Percentiles rank a stretch among this genome's conserved stretches.
Evolutionary conservation across 2,797 vertebrate genomes (phyloP).

Genomic region (Pangasius macronema): DNA sequence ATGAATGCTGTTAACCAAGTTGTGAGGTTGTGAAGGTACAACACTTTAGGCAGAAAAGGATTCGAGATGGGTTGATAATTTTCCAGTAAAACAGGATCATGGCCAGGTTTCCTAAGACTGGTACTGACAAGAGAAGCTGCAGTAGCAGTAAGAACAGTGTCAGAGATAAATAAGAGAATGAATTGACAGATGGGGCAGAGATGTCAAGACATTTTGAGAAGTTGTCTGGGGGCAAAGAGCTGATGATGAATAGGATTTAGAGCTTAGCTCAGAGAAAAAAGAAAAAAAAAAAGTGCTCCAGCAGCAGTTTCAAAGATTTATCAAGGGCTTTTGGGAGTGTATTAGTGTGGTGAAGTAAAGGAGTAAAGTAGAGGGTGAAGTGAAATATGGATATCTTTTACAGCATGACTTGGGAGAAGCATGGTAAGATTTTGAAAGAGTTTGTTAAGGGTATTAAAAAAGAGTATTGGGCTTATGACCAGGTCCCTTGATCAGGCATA

Average conservation of each 20-base stretch:
- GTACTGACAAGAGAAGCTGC: slow-evolving; percentile 14
- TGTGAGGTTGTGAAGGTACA: not conserved
- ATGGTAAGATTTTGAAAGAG: not conserved
- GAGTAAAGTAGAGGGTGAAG: not conserved
- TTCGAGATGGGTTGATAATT: not conserved
- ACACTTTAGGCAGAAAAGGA: not conserved
- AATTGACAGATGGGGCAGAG: slow-evolving; percentile 14
- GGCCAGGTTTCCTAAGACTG: slow-evolving; percentile 18
- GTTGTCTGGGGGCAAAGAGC: slow-evolving; percentile 5
- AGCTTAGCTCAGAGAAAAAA: slow-evolving; percentile 7
- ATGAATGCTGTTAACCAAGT: not conserved
- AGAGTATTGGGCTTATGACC: not conserved
- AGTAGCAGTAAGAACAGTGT: slow-evolving; percentile 6
- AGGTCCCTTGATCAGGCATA: not conserved
- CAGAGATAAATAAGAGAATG: slow-evolving; percentile 19
- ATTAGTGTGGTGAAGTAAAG: not conserved
- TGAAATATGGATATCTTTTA: not conserved
- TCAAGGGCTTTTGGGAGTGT: not conserved
- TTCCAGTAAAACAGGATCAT: slow-evolving; percentile 26
- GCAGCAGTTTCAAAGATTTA: slow-evolving; percentile 11
- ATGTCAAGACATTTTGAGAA: slow-evolving; percentile 19
- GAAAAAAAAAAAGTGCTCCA: not conserved
- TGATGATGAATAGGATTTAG: slow-evolving; percentile 21
- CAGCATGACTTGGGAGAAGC: not conserved
- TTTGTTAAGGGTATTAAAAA: not conserved